Base-by-base conservation (phyloP, 2,797 vertebrate genomes). In the Rhinogobio ventralis region DNA sequence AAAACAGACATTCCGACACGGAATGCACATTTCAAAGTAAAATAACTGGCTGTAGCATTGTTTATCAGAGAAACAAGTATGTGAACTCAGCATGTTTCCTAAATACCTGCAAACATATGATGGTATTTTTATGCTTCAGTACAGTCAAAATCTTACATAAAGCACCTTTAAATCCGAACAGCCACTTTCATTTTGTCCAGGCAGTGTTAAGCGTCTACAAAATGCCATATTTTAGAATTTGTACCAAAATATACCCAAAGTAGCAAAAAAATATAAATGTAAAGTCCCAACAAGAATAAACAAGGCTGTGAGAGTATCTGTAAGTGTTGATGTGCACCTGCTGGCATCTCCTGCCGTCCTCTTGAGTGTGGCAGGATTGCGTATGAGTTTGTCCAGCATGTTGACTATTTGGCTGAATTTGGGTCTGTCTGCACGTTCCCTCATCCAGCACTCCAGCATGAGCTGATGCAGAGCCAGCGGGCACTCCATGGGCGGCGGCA, bases 331-430 rank as follows among this genome's bases (percentile, higher is more conserved):
- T 64, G 77, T 78, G 75, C 53, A 98, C 97, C 97, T 97, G 87
- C 95, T 89, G 82, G 94, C 93, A 87, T 98, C 97, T 0, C 96
- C 96, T 53, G 97, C 97, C 0, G 96, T 99, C 93, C 97, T 97
- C 95, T 99, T 99, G 91, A 99, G 94, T 80, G 97, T 97, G 95
- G 96, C 98, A 79, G 98, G 98, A 89, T 99, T 99, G 86, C 98
- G 97, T 93, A 99, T 99, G 88, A 99, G 97, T 92, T 99, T 99
- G 95, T 99, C 98, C 93, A 99, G 93, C 97, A 99, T 99, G 96
- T 98, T 99, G 94, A 99, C 97, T 3, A 99, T 99, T 95, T 99
- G 98, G 88, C 97, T 97, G 81, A 99, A 99, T 89, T 98, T 99
- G 53, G 98, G 98, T 88, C 98, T 95, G 93, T 99, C 97, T 0